Evolutionary conservation across 2,797 vertebrate species (phyloP).

Genomic region (Poeciliopsis turneri): DNA sequence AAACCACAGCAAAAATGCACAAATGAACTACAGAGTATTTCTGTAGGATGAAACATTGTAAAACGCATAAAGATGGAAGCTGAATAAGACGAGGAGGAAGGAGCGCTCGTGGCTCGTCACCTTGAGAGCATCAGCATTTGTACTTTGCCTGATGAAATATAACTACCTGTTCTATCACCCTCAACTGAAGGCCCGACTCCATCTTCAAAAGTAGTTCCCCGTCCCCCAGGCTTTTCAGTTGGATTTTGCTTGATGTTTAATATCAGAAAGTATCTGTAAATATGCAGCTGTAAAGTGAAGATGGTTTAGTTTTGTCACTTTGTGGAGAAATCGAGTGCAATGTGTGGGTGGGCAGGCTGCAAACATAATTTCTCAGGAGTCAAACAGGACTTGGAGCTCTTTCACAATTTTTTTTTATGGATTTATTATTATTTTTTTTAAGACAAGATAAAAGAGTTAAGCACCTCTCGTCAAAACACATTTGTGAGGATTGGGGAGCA

Average conservation of each 20-base stretch:
- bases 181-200: constrained; percentile 63
- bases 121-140: constrained; percentile 72
- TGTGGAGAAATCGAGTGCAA: constrained; percentile 57
- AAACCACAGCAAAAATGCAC: constrained; percentile 37
- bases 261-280: constrained; percentile 57
- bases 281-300: constrained; percentile 31
- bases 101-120: constrained; percentile 66
- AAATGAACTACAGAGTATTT: constrained; percentile 35
- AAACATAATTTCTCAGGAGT: constrained; percentile 55
- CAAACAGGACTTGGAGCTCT: constrained; percentile 33
- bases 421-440: background rate
- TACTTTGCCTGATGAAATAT: constrained; percentile 67
- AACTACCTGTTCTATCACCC: constrained; percentile 76
- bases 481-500: constrained; percentile 34
- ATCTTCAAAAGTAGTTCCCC: constrained; percentile 54
- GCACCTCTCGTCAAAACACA: constrained; percentile 39
- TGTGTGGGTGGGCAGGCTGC: constrained; percentile 45
- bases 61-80: constrained; percentile 44
- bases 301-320: constrained; percentile 48
- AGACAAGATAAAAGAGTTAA: constrained; percentile 37
- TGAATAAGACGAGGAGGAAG: constrained; percentile 34
- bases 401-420: background rate
- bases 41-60: constrained; percentile 38
- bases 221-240: constrained; percentile 16
- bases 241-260: constrained; percentile 75